Evolutionary conservation across 1,140 invertebrate genomes (phyloP).

Genomic region (Phortica variegata): DNA sequence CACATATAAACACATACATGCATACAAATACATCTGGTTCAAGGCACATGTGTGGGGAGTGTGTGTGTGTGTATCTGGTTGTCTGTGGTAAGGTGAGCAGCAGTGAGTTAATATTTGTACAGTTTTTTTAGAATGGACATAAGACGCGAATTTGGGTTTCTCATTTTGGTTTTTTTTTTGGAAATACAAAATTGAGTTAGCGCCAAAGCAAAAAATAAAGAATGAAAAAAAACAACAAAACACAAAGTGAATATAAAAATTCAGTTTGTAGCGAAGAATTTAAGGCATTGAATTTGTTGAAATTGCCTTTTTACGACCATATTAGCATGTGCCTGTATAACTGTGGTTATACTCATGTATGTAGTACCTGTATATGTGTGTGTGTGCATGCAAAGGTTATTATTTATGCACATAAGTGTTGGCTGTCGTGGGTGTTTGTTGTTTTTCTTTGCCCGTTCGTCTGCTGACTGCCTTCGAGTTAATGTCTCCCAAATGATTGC

Average conservation of each 20-base stretch:
- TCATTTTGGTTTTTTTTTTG: too few species aligned
- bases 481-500: constrained; percentile 48
- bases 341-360: constrained; percentile 9
- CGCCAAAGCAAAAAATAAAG: constrained; percentile 6
- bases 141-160: constrained; percentile 29
- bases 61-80: constrained; percentile 17
- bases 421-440: too few species aligned
- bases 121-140: constrained; percentile 9
- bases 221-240: constrained; percentile 1
- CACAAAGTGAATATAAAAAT: constrained; percentile 29
- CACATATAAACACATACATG: constrained; percentile 6
- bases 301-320: constrained; percentile 54
- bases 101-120: too few species aligned
- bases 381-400: constrained; percentile 14
- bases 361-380: constrained; percentile 22
- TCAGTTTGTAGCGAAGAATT: constrained; percentile 17
- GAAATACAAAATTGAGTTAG: constrained; percentile 53
- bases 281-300: constrained; percentile 39
- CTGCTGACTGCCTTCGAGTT: constrained; percentile 25
- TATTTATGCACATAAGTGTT: too few species aligned
- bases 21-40: not conserved
- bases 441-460: too few species aligned
- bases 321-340: constrained; percentile 35
- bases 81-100: constrained; percentile 11
- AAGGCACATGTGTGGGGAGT: constrained; percentile 12